Conservation (phyloP, 2,888 invertebrate genomes). For the Caenorhabditis virilis region DNA sequence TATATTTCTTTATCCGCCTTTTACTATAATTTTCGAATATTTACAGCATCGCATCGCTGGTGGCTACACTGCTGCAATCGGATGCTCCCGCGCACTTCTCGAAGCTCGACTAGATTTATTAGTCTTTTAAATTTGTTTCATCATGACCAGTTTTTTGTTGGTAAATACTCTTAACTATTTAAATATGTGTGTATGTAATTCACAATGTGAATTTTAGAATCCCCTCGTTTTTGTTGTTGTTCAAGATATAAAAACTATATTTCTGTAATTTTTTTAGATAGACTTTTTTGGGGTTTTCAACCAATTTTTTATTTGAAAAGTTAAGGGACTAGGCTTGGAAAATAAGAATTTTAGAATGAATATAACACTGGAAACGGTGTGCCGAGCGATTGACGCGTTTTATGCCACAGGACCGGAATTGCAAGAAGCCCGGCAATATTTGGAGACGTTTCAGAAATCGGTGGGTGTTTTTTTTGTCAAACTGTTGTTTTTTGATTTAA, state of each 20-base stretch:
- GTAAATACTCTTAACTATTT: too few relatives aligned
- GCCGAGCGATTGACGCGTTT: constrained; percentile 31
- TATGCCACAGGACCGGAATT: constrained; percentile 20
- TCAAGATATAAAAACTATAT: neutral
- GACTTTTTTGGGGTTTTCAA: neutral
- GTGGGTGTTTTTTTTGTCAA: constrained; percentile 14
- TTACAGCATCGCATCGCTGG: constrained; percentile 55
- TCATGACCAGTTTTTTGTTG: too few relatives aligned
- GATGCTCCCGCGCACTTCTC: constrained; percentile 58
- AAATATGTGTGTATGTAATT: too few relatives aligned
- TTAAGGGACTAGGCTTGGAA: neutral
- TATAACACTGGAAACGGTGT: constrained; percentile 14
- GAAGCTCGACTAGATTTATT: constrained; percentile 62
- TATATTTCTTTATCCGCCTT: too few relatives aligned
- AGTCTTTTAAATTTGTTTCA: constrained; percentile 21
- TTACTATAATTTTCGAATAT: neutral
- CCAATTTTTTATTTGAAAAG: neutral
- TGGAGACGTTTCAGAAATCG: constrained; percentile 36
- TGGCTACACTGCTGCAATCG: constrained; percentile 56
- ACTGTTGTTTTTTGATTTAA: too few relatives aligned
- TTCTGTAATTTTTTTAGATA: neutral
- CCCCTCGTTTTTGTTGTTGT: neutral
- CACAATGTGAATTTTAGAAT: too few relatives aligned
- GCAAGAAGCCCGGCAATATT: constrained; percentile 20
- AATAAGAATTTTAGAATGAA: constrained; percentile 13